phyloP scores from a whole-genome alignment of 2,888 invertebrate species.

The Lycocerus yunnanus region DNA sequence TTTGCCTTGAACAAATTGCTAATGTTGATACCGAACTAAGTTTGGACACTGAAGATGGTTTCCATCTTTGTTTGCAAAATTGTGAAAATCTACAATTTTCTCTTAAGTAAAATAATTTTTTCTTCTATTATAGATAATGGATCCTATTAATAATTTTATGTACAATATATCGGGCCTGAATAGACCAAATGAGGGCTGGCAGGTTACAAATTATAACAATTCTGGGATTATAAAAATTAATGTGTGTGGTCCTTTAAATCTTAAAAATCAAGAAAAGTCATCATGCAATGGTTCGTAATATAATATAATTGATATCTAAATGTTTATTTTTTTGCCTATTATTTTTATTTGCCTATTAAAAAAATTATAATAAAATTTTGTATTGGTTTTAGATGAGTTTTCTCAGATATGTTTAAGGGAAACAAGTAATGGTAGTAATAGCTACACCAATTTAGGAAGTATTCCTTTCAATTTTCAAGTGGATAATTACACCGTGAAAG shows the following conservation, averaged over 20 bases:
- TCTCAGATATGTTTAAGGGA: conserved; percentile 37
- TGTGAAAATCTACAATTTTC: too few species aligned
- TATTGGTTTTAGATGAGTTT: conserved; percentile 33
- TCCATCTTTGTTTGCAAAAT: too few species aligned
- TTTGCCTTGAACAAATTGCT: too few species aligned
- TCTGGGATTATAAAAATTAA: conserved; percentile 31
- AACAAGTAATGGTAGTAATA: conserved; percentile 17
- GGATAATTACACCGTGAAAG: conserved; percentile 24
- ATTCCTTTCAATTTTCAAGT: conserved; percentile 11
- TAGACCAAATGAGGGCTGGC: conserved; percentile 15
- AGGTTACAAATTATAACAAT: conserved; percentile 23
- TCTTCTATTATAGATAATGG: background rate
- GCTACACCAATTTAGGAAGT: conserved; percentile 27
- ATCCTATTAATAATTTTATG: conserved; percentile 20
- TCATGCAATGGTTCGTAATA: conserved; percentile 29
- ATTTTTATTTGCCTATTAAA: background rate
- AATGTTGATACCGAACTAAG: too few species aligned
- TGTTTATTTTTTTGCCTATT: background rate
- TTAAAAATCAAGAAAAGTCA: conserved; percentile 9
- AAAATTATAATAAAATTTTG: background rate
- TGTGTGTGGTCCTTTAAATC: conserved; percentile 37
- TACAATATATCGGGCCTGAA: conserved; percentile 28
- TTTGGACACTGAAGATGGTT: too few species aligned
- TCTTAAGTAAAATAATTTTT: background rate
- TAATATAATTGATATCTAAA: background rate